Percentiles rank a stretch among this genome's conserved stretches.
These are phyloP conservation scores for Argya squamiceps DNA, from an alignment of 2,797 vertebrate species.

Conservation along the genomic window DNA sequence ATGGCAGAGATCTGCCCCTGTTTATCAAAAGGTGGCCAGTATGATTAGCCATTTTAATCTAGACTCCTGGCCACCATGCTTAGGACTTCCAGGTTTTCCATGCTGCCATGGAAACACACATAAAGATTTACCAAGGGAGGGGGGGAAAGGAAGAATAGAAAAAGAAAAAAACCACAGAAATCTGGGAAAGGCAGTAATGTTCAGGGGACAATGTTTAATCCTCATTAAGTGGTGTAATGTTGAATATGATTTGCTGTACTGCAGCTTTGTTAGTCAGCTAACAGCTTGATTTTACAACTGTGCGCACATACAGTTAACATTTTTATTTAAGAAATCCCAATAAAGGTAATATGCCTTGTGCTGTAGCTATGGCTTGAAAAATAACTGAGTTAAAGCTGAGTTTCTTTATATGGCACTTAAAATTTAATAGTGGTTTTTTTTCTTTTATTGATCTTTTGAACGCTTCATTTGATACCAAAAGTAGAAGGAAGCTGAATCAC, in stretches of 20 bases:
- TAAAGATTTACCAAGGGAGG: background rate
- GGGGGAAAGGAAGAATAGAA: fast-evolving
- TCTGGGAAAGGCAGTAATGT: background rate
- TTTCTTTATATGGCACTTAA: conserved; percentile 14
- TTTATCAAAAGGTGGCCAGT: background rate
- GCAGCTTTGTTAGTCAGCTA: conserved; percentile 11
- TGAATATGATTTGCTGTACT: conserved; percentile 4
- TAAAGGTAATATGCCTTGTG: background rate
- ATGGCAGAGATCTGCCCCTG: background rate
- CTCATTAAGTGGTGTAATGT: background rate
- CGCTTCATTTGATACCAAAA: background rate
- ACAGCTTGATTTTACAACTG: conserved; percentile 20
- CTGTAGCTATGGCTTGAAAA: conserved; percentile 4
- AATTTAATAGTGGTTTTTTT: background rate
- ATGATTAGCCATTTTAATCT: background rate
- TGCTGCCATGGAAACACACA: background rate
- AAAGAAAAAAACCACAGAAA: background rate
- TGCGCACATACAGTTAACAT: background rate
- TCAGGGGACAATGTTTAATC: conserved; percentile 15
- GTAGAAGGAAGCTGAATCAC: background rate
- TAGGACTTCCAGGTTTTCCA: background rate
- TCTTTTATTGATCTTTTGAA: conserved; percentile 24
- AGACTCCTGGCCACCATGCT: background rate
- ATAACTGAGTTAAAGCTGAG: background rate
- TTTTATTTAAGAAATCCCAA: conserved; percentile 36